A percentile compares a stretch with the other conserved stretches of the same genome.
Conservation (phyloP, 2,888 invertebrate genomes). For the Xylota segnis region DNA sequence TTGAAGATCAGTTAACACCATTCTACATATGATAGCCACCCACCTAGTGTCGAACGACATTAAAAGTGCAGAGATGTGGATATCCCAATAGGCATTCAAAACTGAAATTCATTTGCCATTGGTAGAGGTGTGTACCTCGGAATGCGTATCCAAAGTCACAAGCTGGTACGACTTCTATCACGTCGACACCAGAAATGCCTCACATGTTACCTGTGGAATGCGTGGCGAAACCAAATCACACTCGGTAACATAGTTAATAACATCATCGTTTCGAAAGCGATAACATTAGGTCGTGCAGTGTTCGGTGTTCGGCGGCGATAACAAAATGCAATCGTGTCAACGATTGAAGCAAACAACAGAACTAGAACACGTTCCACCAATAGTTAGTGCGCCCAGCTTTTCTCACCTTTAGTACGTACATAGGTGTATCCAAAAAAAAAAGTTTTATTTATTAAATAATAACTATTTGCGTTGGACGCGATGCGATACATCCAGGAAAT, state of each 20-base stretch:
- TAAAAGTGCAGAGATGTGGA: too few species aligned
- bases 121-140: too few species aligned
- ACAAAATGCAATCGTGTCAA: slow-evolving; percentile 44
- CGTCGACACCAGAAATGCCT: not conserved
- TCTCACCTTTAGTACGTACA: not conserved
- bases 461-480: slow-evolving; percentile 52
- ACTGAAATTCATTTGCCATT: too few species aligned
- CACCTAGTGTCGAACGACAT: too few species aligned
- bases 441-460: slow-evolving; percentile 3
- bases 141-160: too few species aligned
- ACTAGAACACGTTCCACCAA: slow-evolving; percentile 34
- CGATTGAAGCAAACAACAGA: slow-evolving; percentile 10
- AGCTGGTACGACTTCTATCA: not conserved
- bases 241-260: not conserved
- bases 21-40: too few species aligned
- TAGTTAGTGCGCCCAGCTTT: slow-evolving; percentile 32
- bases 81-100: too few species aligned
- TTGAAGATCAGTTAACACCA: too few species aligned
- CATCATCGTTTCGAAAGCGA: slow-evolving; percentile 37
- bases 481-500: slow-evolving; percentile 62
- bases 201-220: not conserved
- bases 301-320: slow-evolving; percentile 43
- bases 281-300: slow-evolving; percentile 62
- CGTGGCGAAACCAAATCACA: slow-evolving; percentile 7
- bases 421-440: not conserved